phyloP scores from a whole-genome alignment of 2,797 vertebrate species.

The Darevskia mixta region DNA sequence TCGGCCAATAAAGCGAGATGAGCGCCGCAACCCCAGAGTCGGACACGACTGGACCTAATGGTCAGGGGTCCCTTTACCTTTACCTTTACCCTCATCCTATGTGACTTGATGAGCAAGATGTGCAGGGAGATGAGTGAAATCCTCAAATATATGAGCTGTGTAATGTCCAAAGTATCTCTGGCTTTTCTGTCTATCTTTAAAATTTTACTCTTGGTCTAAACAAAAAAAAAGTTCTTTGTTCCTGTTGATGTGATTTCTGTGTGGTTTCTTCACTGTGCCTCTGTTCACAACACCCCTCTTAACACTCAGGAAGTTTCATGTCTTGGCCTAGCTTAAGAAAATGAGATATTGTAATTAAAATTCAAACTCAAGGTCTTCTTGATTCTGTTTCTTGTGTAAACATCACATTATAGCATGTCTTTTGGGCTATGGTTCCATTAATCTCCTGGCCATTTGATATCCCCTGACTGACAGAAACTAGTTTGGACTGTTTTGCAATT shows the following conservation, averaged over 20 bases:
- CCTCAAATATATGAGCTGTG: neutral
- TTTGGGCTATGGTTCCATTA: constrained; percentile 32
- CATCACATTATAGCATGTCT: constrained; percentile 40
- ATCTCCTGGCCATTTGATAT: constrained; percentile 41
- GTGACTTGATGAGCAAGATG: neutral
- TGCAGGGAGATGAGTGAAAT: neutral
- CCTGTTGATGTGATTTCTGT: constrained; percentile 2
- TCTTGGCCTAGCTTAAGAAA: constrained; percentile 20
- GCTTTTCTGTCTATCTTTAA: neutral
- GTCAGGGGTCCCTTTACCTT: no score
- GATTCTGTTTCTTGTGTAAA: constrained; percentile 35
- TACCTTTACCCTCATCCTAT: neutral
- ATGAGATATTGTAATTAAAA: constrained; percentile 42
- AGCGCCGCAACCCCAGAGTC: no score
- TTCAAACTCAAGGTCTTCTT: constrained; percentile 7
- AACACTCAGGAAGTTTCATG: constrained; percentile 23
- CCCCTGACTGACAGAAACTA: neutral
- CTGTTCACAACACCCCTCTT: neutral
- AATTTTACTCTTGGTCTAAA: neutral
- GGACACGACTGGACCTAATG: no score
- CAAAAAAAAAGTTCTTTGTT: neutral
- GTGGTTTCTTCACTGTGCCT: neutral
- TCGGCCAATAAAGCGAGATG: no score
- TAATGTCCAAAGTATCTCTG: neutral
- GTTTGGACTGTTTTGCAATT: neutral